These are phyloP conservation scores for Peromyscus aztecus DNA, from an alignment of 2,797 vertebrate genomes.

Conservation along the genomic window DNA sequence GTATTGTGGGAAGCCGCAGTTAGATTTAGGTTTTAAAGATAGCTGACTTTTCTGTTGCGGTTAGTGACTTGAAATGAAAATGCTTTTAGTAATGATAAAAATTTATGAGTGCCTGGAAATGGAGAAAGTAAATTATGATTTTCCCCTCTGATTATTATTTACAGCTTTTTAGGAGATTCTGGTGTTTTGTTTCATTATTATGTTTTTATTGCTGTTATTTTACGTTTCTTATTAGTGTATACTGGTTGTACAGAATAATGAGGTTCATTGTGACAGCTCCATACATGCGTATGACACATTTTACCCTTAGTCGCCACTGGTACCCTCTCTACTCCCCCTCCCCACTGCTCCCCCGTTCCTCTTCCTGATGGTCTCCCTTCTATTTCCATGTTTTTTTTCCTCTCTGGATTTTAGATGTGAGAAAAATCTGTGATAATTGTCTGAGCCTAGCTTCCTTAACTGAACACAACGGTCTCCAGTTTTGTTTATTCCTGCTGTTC, in stretches of 20 bases:
- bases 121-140: slow-evolving; percentile 33
- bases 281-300: background rate
- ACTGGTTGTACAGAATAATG: background rate
- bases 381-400: background rate
- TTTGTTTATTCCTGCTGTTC: too few species aligned
- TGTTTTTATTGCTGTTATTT: background rate
- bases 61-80: slow-evolving; percentile 30
- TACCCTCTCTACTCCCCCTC: too few species aligned
- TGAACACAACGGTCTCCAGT: background rate
- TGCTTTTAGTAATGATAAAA: slow-evolving; percentile 30
- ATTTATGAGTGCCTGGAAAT: slow-evolving; percentile 8
- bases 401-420: background rate
- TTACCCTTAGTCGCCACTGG: background rate
- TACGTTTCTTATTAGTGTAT: background rate
- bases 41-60: background rate
- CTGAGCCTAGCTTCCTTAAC: background rate
- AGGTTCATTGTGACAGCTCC: background rate
- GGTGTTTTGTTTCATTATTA: slow-evolving; percentile 8
- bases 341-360: too few species aligned
- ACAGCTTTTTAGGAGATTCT: slow-evolving; percentile 24
- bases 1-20: background rate
- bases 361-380: background rate
- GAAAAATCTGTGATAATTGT: background rate
- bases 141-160: slow-evolving; percentile 24
- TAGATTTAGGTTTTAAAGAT: slow-evolving; percentile 15